phyloP scores from a whole-genome alignment of 2,888 invertebrate genomes.

The Pachymerium ferrugineum region DNA sequence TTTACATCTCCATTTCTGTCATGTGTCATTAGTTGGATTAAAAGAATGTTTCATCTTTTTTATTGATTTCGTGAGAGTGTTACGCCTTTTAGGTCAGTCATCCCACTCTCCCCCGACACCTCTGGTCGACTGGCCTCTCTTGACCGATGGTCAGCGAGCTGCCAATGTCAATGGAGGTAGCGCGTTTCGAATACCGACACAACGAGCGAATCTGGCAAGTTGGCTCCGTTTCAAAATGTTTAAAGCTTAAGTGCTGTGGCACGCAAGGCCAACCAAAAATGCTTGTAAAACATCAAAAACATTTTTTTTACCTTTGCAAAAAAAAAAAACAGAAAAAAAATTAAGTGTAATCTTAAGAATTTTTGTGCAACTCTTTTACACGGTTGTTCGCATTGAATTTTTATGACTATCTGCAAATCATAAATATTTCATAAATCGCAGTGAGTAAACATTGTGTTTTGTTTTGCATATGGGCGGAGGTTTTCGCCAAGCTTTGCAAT shows the following conservation, averaged over 20 bases:
- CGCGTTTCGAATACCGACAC: not conserved
- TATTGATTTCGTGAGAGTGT: not conserved
- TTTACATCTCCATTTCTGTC: no score
- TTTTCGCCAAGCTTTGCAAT: no score
- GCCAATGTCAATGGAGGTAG: not conserved
- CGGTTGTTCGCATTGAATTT: not conserved
- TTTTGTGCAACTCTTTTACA: no score
- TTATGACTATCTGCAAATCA: not conserved
- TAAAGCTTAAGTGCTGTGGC: not conserved
- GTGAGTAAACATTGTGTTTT: not conserved
- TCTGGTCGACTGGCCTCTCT: not conserved
- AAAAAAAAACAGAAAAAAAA: no score
- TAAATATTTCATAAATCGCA: not conserved
- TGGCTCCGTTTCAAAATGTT: not conserved
- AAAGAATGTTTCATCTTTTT: not conserved
- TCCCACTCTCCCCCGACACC: not conserved
- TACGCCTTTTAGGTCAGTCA: not conserved
- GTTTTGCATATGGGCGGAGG: not conserved
- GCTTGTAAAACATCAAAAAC: no score
- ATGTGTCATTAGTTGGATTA: no score
- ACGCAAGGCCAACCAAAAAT: no score
- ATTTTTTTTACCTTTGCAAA: no score
- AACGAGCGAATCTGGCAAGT: not conserved
- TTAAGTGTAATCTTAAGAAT: no score
- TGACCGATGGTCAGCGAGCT: not conserved